Conservation (phyloP, 2,797 vertebrate species). For the Tangara arthus region DNA sequence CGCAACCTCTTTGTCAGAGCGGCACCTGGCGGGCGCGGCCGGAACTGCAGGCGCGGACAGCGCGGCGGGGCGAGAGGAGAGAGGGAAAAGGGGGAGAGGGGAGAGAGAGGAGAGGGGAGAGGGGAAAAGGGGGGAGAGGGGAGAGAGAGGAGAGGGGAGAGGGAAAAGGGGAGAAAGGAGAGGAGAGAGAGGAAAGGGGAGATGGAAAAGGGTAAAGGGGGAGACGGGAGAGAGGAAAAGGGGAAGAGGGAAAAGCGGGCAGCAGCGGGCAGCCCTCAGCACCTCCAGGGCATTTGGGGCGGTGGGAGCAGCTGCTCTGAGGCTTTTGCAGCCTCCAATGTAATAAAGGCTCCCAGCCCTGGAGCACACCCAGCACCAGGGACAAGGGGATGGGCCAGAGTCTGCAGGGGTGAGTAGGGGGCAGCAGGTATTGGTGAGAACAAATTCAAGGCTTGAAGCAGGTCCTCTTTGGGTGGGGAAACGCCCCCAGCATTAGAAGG, state of each 20-base stretch:
- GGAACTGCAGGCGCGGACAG: neutral
- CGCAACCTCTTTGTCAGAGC: neutral
- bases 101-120: no score
- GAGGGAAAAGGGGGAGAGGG: no score
- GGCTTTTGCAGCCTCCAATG: neutral
- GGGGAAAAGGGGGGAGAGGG: no score
- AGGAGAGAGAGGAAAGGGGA: no score
- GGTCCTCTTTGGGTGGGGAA: no score
- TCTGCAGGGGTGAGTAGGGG: fast-evolving
- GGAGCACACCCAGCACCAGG: neutral
- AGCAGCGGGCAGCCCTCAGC: neutral
- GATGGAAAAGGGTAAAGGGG: no score
- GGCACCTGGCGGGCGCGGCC: neutral
- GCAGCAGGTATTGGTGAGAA: neutral
- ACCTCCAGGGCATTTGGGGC: neutral
- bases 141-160: no score
- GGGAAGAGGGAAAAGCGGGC: no score
- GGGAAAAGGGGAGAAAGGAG: no score
- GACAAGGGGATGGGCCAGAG: neutral
- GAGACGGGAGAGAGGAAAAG: no score
- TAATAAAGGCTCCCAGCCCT: neutral
- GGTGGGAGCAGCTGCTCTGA: neutral
- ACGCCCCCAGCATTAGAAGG: fast-evolving
- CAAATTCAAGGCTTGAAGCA: neutral
- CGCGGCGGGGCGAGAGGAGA: no score